Base-by-base conservation (phyloP, 2,888 invertebrate species). In the Mythimna pallens region DNA sequence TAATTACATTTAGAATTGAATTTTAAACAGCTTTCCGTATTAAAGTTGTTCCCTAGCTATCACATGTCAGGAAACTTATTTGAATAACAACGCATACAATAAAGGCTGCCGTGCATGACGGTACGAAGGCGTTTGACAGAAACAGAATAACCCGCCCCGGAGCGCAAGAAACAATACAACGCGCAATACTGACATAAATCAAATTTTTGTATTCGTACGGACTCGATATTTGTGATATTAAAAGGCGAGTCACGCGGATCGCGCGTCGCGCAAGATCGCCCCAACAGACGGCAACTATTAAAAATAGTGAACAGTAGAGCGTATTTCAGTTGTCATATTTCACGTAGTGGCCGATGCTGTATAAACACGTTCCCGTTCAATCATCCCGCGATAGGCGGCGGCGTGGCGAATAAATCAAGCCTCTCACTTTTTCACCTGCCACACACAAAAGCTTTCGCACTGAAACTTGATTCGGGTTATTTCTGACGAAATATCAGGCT, bases 401-500 rank as follows among this genome's bases (percentile, higher is more conserved):
- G 92, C 93, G 92, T 93, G 91, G 91, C 93, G 95, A 94, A 96
- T 96, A 96, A 96, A 96, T 96, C 96, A 96, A 92, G 93, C 91
- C 92, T 92, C 93, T 93, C 96, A 95, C 96, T 96, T 96, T 96
- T 96, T 96, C 96, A 96, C 96, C 96, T 96, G 96, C 96, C 96
- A 96, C 94, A 94, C 94, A 96, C 96, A 96, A 96, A 95, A 94
- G 95, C 95, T 92, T 94, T 94, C 94, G 91, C 92, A 94, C 93
- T 94, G 94, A 95, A 95, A 96, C 96, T 95, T 96, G 96, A 96
- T 96, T 96, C 95, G 94, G 95, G 95, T 95, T 96, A 95, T 96
- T 96, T 94, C 95, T 95, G 95, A 95, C 95, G 95, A 95, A 96
- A 96, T 95, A 96, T 95, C 94, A 94, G 95, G 95, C 95, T 95